Base-by-base conservation (phyloP, 1,140 invertebrate species). In the Babylonia areolata region DNA sequence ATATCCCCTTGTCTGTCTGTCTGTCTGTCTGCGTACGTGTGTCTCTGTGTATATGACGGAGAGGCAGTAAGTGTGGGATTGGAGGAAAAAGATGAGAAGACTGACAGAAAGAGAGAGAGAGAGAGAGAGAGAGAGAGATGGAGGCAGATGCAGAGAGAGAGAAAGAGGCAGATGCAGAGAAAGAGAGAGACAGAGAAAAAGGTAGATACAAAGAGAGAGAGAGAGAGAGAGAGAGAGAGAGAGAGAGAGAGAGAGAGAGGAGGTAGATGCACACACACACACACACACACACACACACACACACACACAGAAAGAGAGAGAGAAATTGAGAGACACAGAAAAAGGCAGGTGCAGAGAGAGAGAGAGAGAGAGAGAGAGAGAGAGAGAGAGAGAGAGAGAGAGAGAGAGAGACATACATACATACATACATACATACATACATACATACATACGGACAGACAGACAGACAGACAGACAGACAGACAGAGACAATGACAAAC, bases 291-390 rank as follows among this genome's bases (percentile, higher is more conserved):
- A 64, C 17, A 64, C 15, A 64, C 58, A 23, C 15, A 64, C 12
- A 64, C 15, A 75, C n/a, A 5, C 31, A 75, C 31, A 75, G 73
- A 33, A 33, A 75, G 73, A 75, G 73, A 75, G 31, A 75, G 73
- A 75, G 0, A 75, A 33, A 75, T 0, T 35, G 73, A 75, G 73
- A 75, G 73, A 75, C 0, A 64, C 17, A 64, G 58, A 64, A 23
- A n/a, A 5, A 64, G 58, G 28, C 15, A 64, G 20, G 28, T 3
- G 23, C 58, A 64, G 58, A 64, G 28, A 64, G 58, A 64, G 28
- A 64, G 58, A 64, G 58, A 51, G 58, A 64, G 58, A 64, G 17
- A 64, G 58, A 23, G 20, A 64, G 3, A 23, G 58, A 64, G n/a
- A 37, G 31, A 77, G 28, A 12, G 9, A 77, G 15, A 20, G 31